These are phyloP conservation scores for Apodemia zela DNA, from an alignment of 2,888 invertebrate genomes.

Conservation along the genomic window DNA sequence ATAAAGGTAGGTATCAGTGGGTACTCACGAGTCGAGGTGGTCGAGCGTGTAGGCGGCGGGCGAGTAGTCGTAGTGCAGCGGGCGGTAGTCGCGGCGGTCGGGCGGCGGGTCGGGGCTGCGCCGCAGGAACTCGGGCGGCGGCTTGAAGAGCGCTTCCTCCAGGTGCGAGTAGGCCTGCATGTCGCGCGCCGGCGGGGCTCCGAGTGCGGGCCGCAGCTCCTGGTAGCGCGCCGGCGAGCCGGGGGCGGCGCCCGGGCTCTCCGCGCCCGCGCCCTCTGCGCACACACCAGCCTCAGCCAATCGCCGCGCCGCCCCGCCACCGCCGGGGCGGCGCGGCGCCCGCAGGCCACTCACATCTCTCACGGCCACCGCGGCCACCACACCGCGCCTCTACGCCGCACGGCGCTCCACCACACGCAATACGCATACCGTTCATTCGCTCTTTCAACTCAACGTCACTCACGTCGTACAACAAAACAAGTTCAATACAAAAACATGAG, in stretches of 20 bases:
- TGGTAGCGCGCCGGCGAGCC: conserved; percentile 66
- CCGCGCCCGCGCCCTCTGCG: conserved; percentile 44
- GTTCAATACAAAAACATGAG: no score
- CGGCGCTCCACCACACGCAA: no score
- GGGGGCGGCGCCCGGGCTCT: conserved; percentile 67
- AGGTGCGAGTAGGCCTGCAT: conserved; percentile 68
- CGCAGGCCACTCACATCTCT: no score
- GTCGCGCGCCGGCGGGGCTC: conserved; percentile 49
- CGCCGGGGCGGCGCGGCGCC: no score
- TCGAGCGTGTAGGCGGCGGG: conserved; percentile 54
- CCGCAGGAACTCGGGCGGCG: conserved; percentile 55
- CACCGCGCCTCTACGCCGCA: conserved; percentile 25
- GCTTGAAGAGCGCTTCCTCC: conserved; percentile 39
- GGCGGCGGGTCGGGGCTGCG: conserved; percentile 60
- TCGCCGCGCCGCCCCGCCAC: conserved; percentile 40
- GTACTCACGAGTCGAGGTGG: conserved; percentile 60
- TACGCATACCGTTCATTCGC: conserved; percentile 35
- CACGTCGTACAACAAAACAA: neutral
- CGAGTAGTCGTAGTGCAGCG: conserved; percentile 63
- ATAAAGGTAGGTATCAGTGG: neutral
- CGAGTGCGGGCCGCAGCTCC: conserved; percentile 55
- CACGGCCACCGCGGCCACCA: conserved; percentile 17
- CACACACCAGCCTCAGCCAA: conserved; percentile 6
- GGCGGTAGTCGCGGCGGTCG: conserved; percentile 60
- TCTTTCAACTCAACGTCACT: conserved; percentile 33